Evolutionary conservation across 2,888 invertebrate genomes (phyloP), one percentile per base, ranked within the genome.

Genomic region (Diadromus collaris): DNA sequence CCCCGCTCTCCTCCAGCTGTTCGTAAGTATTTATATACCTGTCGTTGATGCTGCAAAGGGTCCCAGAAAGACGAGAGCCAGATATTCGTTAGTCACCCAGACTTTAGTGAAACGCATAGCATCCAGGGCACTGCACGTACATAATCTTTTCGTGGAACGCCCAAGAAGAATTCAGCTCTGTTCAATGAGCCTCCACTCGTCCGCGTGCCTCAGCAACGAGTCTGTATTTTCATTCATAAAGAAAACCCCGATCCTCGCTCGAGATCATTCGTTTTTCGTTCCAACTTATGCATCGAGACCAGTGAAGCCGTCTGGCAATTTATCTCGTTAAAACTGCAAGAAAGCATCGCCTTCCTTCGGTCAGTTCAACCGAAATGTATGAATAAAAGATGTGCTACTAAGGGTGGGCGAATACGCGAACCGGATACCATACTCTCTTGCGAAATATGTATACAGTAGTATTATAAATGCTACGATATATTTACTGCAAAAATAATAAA

Each of bases 371-470:
- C 65, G 54, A 77, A 65, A 60, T 67, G 4, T n/a, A 77, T 80
- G 76, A 80, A 80, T 80, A 80, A 80, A 80, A 80, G 73, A 80
- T 80, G 38, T 19, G 44, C 44, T 21, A 34, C 51, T 38, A 69
- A n/a, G 41, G 46, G 48, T 29, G 41, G 34, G 19, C 67, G 21
- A 44, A 38, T 67, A 34, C 58, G 68, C 41, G 2, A 13, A 44
- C 7, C 21, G 29, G 58, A 58, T 65, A 56, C 16, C 7, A 21
- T 65, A 60, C 60, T 44, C 48, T 48, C n/a, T 60, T n/a, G 21
- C 19, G 10, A 60, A 34, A 21, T 34, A 27, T 16, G 32, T 34
- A 32, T 32, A 19, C 60, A 60, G 16, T 19, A 4, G 24, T 48
- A 24, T 19, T 34, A 29, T 24, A n/a, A 6, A 24, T 34, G 32